Evolutionary conservation across 2,888 invertebrate species (phyloP), one percentile per base, ranked within the genome.

Genomic region (Noctua pronuba): DNA sequence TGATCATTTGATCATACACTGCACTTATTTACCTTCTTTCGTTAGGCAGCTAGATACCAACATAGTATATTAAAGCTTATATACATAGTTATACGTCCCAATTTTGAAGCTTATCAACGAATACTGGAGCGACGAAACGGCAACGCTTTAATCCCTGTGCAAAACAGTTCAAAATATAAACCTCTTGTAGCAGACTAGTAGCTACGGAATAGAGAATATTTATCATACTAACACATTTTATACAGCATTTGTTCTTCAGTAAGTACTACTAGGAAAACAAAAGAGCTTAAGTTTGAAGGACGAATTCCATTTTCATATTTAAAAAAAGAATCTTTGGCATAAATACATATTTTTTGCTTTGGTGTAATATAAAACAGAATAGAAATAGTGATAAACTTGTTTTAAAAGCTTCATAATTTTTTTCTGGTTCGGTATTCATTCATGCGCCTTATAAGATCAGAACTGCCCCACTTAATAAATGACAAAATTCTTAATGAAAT

Each of bases 401-500:
- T 52, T 52, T n/a, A 55, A 55, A 55, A 52, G 1, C 4, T 11
- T 10, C 10, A 52, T n/a, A n/a, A 55, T 28, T n/a, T n/a, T n/a
- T n/a, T n/a, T n/a, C n/a, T 55, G 11, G n/a, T n/a, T 58, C 28
- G 28, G 55, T 58, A 58, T 28, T 16, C 28, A 28, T 58, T 58
- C 6, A 28, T 28, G 6, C n/a, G 55, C 0, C 6, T 28, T 16
- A 8, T 49, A 28, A 28, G 13, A 28, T 58, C 28, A 38, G 18
- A 46, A 24, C 55, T 18, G 21, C 1, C 35, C 18, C 16, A 68
- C n/a, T 49, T 69, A 60, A 49, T 69, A 69, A 79, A 79, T 60
- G 49, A 79, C 21, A 70, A 77, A n/a, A 49, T 38, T 60, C n/a
- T 49, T 69, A 64, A 80, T 64, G 6, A 80, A 77, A 80, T 80